These are phyloP conservation scores for Sebastes variabilis DNA, from an alignment of 2,797 vertebrate genomes.

Conservation along the genomic window DNA sequence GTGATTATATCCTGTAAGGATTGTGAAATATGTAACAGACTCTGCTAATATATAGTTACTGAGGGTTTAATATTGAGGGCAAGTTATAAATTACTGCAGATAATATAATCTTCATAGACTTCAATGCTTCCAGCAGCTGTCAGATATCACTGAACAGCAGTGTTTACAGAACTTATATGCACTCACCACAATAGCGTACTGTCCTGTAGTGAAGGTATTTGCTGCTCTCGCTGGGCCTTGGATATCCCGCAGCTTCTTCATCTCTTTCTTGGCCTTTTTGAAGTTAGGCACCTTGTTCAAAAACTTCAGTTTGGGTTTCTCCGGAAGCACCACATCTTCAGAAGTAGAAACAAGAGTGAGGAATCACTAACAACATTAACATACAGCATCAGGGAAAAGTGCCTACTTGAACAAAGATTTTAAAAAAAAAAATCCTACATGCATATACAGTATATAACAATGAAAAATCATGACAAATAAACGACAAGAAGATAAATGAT, in stretches of 20 bases:
- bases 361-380: neutral
- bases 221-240: conserved; percentile 82
- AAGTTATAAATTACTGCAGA: neutral
- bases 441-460: neutral
- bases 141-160: neutral
- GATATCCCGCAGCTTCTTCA: conserved; percentile 88
- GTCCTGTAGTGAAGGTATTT: conserved; percentile 85
- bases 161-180: neutral
- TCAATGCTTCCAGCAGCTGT: neutral
- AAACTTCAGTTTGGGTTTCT: conserved; percentile 88
- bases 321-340: conserved; percentile 84
- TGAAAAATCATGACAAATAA: neutral
- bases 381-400: neutral
- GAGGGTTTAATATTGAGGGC: neutral
- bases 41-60: neutral
- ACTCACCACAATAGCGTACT: conserved; percentile 92
- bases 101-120: neutral
- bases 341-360: neutral
- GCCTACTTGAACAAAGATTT: neutral
- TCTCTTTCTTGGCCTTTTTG: conserved; percentile 85
- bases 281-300: conserved; percentile 89
- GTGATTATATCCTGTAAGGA: neutral
- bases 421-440: neutral
- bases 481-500: conserved; percentile 8
- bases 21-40: neutral